phyloP scores from a whole-genome alignment of 2,797 vertebrate genomes.

The Myiotriccus ornatus region DNA sequence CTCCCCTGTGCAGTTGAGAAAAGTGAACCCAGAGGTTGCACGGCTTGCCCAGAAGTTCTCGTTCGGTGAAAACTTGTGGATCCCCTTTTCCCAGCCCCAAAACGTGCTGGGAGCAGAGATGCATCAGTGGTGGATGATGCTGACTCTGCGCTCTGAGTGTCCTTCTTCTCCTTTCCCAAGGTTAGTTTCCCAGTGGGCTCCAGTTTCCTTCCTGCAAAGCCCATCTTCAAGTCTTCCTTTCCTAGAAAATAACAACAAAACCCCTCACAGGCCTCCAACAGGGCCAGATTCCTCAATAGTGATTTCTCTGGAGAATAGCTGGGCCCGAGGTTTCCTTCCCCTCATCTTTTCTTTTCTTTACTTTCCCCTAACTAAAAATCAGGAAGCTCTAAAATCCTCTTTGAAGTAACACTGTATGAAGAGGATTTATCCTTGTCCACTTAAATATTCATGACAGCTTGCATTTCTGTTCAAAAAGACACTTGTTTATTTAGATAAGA shows the following conservation, averaged over 20 bases:
- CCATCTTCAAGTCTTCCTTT: neutral
- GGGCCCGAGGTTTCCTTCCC: slow-evolving; percentile 2
- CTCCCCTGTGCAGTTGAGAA: neutral
- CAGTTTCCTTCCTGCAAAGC: neutral
- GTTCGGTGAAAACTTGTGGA: accelerated
- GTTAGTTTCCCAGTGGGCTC: neutral
- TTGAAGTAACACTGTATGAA: slow-evolving; percentile 70
- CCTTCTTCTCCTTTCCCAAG: neutral
- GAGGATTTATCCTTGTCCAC: slow-evolving; percentile 76
- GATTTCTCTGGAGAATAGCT: neutral
- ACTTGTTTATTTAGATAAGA: slow-evolving; percentile 86
- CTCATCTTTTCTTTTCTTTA: slow-evolving; percentile 24
- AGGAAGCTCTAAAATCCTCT: slow-evolving; percentile 63
- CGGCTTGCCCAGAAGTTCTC: neutral
- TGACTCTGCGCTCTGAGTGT: neutral
- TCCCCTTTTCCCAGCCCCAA: neutral
- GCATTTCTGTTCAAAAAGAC: slow-evolving; percentile 78
- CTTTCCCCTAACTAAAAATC: slow-evolving; percentile 64
- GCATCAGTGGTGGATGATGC: accelerated
- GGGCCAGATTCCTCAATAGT: neutral
- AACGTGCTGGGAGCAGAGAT: accelerated
- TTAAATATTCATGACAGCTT: slow-evolving; percentile 82
- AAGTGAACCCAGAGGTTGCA: neutral
- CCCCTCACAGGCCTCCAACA: neutral
- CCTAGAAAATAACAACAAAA: neutral